Percentiles rank a stretch among this genome's conserved stretches.
phyloP scores from a whole-genome alignment of 2,888 invertebrate genomes.

The Tipula vernalis region DNA sequence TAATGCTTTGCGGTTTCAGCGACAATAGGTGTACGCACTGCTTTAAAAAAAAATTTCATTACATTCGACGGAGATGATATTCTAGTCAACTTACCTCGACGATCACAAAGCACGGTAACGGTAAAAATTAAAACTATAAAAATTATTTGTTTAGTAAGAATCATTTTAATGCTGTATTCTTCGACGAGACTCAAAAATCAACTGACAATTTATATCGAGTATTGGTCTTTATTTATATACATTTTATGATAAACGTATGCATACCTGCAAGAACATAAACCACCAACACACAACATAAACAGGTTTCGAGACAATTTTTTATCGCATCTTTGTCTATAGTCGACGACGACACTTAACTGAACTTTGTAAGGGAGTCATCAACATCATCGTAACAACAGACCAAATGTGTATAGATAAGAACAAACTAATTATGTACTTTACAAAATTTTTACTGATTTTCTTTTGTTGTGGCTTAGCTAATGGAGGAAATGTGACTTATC shows the following conservation, averaged over 20 bases:
- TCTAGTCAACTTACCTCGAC: background rate
- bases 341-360: background rate
- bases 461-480: background rate
- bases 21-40: background rate
- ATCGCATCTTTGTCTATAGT: background rate
- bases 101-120: background rate
- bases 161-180: background rate
- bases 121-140: background rate
- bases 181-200: background rate
- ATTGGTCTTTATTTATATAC: background rate
- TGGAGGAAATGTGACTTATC: background rate
- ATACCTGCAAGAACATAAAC: background rate
- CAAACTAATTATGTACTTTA: background rate
- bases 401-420: background rate
- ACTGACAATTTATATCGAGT: background rate
- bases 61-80: background rate
- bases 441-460: background rate
- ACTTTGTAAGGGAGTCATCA: background rate
- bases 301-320: background rate
- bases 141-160: background rate
- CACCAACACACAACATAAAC: background rate
- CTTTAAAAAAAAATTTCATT: background rate
- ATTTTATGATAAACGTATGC: background rate
- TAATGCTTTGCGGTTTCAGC: background rate
- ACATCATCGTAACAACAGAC: background rate